Percentiles rank a stretch among this genome's conserved stretches.
phyloP scores from a whole-genome alignment of 2,888 invertebrate genomes.

The Napeogenes inachia region DNA sequence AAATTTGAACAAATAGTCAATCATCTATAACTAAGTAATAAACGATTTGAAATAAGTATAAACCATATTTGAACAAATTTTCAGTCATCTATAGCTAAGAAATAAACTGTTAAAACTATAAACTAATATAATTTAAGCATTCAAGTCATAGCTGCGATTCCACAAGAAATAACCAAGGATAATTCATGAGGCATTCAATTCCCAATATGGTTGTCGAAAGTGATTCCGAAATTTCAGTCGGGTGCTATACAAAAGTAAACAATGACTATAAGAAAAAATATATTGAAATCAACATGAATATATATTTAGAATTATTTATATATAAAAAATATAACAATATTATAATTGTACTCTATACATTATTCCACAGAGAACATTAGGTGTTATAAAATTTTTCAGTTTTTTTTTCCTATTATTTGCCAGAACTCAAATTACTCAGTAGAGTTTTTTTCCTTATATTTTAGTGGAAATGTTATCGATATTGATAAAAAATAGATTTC shows the following conservation, averaged over 20 bases:
- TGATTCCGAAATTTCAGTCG: conserved; percentile 63
- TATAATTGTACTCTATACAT: no score
- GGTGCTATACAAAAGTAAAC: conserved; percentile 34
- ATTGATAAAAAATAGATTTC: not conserved
- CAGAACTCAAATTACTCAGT: not conserved
- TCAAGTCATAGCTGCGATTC: conserved; percentile 9
- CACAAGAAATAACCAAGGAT: conserved; percentile 51
- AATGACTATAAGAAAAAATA: conserved; percentile 37
- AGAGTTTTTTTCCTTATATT: not conserved
- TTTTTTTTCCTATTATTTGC: not conserved
- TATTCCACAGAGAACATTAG: no score
- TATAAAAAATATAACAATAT: no score
- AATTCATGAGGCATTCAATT: conserved; percentile 73
- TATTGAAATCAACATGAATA: no score
- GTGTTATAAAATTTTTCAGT: not conserved
- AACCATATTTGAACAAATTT: no score
- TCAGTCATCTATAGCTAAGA: no score
- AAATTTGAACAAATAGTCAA: no score
- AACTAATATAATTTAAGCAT: not conserved
- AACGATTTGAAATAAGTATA: no score
- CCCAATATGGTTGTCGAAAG: conserved; percentile 67
- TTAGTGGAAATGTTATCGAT: not conserved
- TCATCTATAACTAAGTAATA: no score
- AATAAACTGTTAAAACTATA: not conserved
- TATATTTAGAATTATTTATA: no score